These are phyloP conservation scores for Tetraodon nigroviridis DNA, from an alignment of 2,113 vertebrate genomes.

Conservation along the genomic window DNA sequence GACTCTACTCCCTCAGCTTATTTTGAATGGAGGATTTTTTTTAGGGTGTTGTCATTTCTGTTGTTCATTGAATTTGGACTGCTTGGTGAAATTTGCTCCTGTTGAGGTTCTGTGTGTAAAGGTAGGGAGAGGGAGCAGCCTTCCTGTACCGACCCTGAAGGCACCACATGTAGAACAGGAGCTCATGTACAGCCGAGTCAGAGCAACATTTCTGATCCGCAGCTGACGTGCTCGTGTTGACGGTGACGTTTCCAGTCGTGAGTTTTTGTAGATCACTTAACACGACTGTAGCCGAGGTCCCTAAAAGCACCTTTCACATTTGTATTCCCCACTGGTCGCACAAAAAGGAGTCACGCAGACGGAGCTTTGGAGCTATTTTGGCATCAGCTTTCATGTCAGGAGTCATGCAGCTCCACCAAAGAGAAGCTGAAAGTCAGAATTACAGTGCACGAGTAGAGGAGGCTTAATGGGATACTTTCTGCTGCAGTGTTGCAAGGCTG, in stretches of 20 bases:
- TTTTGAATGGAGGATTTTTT: slow-evolving; percentile 57
- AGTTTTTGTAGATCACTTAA: too few relatives aligned
- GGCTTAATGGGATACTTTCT: background rate
- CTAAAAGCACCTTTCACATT: too few relatives aligned
- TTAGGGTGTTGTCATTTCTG: slow-evolving; percentile 17
- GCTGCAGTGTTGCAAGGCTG: background rate
- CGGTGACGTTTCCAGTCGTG: background rate
- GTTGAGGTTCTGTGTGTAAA: background rate
- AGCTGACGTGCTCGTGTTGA: slow-evolving; percentile 24
- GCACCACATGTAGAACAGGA: slow-evolving; percentile 26
- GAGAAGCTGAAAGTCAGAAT: background rate
- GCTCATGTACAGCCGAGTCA: background rate
- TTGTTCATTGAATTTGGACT: background rate
- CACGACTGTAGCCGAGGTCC: too few relatives aligned
- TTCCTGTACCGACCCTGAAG: slow-evolving; percentile 32
- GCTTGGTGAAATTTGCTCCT: background rate
- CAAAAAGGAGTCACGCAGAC: too few relatives aligned
- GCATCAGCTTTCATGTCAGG: too few relatives aligned
- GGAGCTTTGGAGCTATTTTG: too few relatives aligned
- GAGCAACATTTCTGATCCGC: slow-evolving; percentile 7
- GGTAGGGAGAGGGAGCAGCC: slow-evolving; percentile 1
- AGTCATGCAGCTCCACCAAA: too few relatives aligned
- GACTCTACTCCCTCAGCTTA: slow-evolving; percentile 47
- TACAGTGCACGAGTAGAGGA: background rate
- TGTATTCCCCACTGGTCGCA: too few relatives aligned